Conservation (phyloP, 2,888 invertebrate species). For the Nemapogon koenigi region DNA sequence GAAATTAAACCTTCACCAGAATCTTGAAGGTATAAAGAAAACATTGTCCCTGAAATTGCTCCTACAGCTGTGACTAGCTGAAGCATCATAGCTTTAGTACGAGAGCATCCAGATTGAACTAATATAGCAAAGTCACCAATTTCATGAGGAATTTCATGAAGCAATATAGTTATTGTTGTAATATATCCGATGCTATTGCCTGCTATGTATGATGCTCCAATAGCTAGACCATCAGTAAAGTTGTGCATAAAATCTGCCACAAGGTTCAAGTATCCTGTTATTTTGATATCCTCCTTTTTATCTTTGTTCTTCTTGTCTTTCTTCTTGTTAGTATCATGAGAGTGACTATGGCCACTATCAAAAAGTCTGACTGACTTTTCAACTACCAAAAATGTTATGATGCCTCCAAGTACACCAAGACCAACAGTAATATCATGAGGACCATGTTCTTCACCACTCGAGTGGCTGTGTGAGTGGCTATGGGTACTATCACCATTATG, state of each 20-base stretch:
- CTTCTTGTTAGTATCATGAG: conserved; percentile 62
- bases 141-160: conserved; percentile 99
- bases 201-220: conserved; percentile 96
- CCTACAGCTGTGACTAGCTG: conserved; percentile 95
- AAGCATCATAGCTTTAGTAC: conserved; percentile 92
- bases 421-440: conserved; percentile 89
- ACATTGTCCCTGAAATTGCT: conserved; percentile 90
- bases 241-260: conserved; percentile 99
- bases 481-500: conserved; percentile 51
- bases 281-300: conserved; percentile 42
- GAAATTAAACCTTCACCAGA: conserved; percentile 72
- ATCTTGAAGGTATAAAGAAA: conserved; percentile 85
- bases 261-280: conserved; percentile 89
- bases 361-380: conserved; percentile 91
- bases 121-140: conserved; percentile 99
- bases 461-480: conserved; percentile 62
- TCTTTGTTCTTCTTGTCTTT: conserved; percentile 44
- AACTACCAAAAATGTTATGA: conserved; percentile 89
- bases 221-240: conserved; percentile 98
- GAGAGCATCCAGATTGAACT: conserved; percentile 94
- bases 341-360: conserved; percentile 83
- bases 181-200: conserved; percentile 86
- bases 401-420: conserved; percentile 92
- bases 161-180: conserved; percentile 93
- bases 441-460: conserved; percentile 44